These are phyloP conservation scores for Otus sunia DNA, from an alignment of 2,113 vertebrate species.

Conservation along the genomic window DNA sequence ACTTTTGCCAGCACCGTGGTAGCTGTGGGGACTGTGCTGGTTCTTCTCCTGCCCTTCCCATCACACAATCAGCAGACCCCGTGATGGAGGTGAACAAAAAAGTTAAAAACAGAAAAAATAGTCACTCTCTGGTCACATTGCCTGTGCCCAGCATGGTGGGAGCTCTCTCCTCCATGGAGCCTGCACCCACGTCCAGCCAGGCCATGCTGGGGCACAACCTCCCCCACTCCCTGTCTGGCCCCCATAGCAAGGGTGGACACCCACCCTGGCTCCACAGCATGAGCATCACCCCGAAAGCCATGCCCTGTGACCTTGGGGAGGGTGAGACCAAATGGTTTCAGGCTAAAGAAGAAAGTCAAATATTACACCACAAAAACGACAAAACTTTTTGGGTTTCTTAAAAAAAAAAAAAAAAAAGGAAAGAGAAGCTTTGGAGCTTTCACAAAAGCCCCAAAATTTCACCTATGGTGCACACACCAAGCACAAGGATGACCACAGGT, in stretches of 20 bases:
- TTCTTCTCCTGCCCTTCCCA: background rate
- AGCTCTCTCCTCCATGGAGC: background rate
- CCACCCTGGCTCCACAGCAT: background rate
- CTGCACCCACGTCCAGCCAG: background rate
- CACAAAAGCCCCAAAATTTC: background rate
- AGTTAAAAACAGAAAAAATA: background rate
- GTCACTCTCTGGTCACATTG: rapidly evolving
- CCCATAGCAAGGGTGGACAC: background rate
- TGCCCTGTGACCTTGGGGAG: rapidly evolving
- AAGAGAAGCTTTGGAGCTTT: background rate
- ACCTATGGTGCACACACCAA: background rate
- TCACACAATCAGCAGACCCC: background rate
- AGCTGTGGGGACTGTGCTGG: background rate
- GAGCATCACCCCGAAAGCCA: background rate
- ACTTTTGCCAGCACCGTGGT: rapidly evolving
- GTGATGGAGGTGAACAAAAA: background rate
- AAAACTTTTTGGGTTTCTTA: background rate
- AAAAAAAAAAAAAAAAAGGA: background rate
- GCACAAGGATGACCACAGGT: background rate
- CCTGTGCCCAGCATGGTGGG: background rate
- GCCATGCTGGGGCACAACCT: background rate
- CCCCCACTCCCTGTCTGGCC: background rate
- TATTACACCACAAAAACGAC: background rate
- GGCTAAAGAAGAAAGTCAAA: background rate
- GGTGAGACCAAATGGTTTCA: background rate